These are phyloP conservation scores for Glaucidium brasilianum DNA, from an alignment of 2,113 vertebrate species.

Conservation along the genomic window DNA sequence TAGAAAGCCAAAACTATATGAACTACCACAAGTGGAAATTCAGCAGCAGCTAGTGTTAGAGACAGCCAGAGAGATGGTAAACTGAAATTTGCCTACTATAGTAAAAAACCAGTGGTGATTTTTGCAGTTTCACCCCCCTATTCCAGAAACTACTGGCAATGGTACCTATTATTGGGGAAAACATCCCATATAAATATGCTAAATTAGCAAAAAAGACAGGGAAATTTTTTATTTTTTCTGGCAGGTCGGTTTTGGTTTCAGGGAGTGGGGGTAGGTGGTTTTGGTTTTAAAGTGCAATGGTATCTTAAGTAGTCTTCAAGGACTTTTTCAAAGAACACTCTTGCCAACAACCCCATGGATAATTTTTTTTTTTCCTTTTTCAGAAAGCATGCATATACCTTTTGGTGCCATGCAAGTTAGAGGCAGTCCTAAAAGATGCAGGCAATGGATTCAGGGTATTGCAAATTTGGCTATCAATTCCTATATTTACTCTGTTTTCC, in stretches of 20 bases:
- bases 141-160: not conserved
- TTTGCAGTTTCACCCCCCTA: not conserved
- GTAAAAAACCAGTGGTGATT: not conserved
- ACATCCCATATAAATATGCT: accelerated
- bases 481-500: not conserved
- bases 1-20: not conserved
- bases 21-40: not conserved
- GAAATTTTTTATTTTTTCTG: accelerated
- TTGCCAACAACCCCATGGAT: not conserved
- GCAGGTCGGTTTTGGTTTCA: not conserved
- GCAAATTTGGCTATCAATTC: not conserved
- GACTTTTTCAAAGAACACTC: not conserved
- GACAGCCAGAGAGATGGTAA: not conserved
- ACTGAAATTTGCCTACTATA: not conserved
- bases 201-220: not conserved
- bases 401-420: not conserved
- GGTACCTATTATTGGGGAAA: not conserved
- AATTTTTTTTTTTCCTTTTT: not conserved
- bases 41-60: not conserved
- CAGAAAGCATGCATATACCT: not conserved
- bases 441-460: not conserved
- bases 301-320: not conserved
- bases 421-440: not conserved
- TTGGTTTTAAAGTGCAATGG: not conserved
- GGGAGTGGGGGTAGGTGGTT: accelerated